A percentile compares a stretch with the other conserved stretches of the same genome.
Conservation (phyloP, 2,888 invertebrate species). For the Dynastes hyllus region DNA sequence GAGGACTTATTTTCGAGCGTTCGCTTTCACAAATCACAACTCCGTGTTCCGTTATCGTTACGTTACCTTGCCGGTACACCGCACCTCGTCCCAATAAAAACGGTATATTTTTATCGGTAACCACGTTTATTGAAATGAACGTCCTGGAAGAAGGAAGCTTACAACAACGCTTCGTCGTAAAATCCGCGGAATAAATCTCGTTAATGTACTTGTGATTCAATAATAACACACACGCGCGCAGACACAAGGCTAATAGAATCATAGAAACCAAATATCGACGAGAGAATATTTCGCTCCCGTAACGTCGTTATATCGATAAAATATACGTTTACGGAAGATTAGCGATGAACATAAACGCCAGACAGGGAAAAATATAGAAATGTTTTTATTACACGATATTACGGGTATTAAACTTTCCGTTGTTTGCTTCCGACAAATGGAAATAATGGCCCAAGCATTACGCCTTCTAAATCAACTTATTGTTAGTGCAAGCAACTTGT, state of each 20-base stretch:
- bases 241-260: background rate
- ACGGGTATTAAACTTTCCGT: no score
- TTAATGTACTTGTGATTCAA: slow-evolving; percentile 9
- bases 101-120: slow-evolving; percentile 18
- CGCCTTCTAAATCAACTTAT: no score
- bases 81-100: background rate
- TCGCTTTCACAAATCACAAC: slow-evolving; percentile 1
- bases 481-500: no score
- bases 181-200: slow-evolving; percentile 24
- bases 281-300: background rate
- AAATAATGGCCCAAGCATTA: no score
- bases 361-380: background rate
- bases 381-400: background rate
- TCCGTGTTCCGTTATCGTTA: background rate
- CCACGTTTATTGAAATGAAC: background rate
- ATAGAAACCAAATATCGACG: slow-evolving; percentile 20
- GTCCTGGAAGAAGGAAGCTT: background rate
- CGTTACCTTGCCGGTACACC: background rate
- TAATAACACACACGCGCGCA: background rate
- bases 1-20: background rate
- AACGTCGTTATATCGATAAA: slow-evolving; percentile 7
- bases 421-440: no score
- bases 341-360: background rate
- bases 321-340: slow-evolving; percentile 5
- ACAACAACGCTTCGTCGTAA: background rate